Evolutionary conservation across 1,140 invertebrate genomes (phyloP).

Genomic region (Drosophila saltans): DNA sequence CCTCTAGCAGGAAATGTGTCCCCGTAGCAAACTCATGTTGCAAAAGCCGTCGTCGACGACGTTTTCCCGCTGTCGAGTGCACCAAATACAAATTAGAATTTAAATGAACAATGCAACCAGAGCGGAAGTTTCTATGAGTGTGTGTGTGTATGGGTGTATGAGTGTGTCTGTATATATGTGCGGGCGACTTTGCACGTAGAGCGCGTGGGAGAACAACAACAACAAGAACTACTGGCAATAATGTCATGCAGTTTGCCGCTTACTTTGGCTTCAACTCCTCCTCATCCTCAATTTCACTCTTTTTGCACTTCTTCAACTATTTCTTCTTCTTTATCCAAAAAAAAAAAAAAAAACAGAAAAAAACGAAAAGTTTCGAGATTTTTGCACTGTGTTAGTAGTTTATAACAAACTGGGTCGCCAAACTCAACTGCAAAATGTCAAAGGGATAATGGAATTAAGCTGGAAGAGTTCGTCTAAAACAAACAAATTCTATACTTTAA

Average conservation of each 20-base stretch:
- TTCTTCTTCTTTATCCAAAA: conserved; percentile 35
- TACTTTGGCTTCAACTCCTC: conserved; percentile 39
- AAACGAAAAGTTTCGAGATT: conserved; percentile 52
- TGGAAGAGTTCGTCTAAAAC: conserved; percentile 40
- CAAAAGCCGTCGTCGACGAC: conserved; percentile 14
- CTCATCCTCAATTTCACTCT: conserved; percentile 17
- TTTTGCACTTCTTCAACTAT: conserved; percentile 15
- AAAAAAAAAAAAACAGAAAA: conserved; percentile 14
- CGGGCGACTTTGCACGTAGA: conserved; percentile 53
- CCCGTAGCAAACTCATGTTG: conserved; percentile 16
- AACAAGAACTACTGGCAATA: conserved; percentile 54
- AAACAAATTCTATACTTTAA: conserved; percentile 24
- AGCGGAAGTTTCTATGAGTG: conserved; percentile 65
- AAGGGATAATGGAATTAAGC: conserved; percentile 71
- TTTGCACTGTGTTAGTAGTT: conserved; percentile 44
- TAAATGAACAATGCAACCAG: conserved; percentile 79
- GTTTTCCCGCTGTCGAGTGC: conserved; percentile 64
- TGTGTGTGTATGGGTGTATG: no score
- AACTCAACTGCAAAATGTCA: conserved; percentile 70
- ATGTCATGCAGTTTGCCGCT: conserved; percentile 75
- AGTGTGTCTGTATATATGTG: conserved; percentile 33
- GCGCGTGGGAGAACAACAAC: conserved; percentile 44
- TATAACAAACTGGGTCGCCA: conserved; percentile 61
- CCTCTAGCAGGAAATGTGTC: conserved; percentile 67
- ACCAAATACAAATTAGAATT: conserved; percentile 81